Evolutionary conservation across 2,797 vertebrate species (phyloP), one percentile per base, ranked within the genome.

Genomic region (Rallus crepitans): DNA sequence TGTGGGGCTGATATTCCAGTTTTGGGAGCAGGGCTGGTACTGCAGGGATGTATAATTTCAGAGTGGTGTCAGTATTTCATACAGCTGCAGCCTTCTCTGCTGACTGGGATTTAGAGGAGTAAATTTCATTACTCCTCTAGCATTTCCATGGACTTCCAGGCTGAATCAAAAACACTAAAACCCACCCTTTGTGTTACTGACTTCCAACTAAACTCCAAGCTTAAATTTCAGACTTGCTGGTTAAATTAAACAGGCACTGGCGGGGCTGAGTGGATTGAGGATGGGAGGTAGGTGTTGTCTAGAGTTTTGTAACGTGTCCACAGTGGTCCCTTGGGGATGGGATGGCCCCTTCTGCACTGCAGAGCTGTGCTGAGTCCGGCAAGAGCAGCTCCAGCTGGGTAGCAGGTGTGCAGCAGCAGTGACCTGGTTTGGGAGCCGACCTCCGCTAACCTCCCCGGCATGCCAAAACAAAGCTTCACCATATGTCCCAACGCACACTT

Each of bases 401-500:
- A 66, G 76, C 95, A 90, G 93, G 87, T 94, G 96, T 83, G 79
- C 59, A 35, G 42, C 82, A 91, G 89, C 63, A 23, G 66, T 56
- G 93, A 40, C 87, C 89, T 84, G 95, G 19, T 91, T 90, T 91
- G 93, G 73, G 53, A 94, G 55, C 11, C 11, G 66, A 37, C 85
- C 93, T 83, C 91, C 5, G 9, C 87, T 93, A 21, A 95, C 89
- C 91, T 69, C 77, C 59, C 23, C 12, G 2, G 47, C 48, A 11
- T 8, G 89, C 94, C 96, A 93, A 91, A 87, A 88, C 37, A 88
- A 90, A 94, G 91, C 63, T 23, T 63, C 56, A 70, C 94, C 87
- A 71, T 28, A 12, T 95, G 96, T 27, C 72, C 66, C 63, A 55
- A 33, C 0, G 0, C 2, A 28, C 66, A 20, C 47, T 81, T 37